phyloP scores from a whole-genome alignment of 2,797 vertebrate species.

The Enteromius mattozi region DNA sequence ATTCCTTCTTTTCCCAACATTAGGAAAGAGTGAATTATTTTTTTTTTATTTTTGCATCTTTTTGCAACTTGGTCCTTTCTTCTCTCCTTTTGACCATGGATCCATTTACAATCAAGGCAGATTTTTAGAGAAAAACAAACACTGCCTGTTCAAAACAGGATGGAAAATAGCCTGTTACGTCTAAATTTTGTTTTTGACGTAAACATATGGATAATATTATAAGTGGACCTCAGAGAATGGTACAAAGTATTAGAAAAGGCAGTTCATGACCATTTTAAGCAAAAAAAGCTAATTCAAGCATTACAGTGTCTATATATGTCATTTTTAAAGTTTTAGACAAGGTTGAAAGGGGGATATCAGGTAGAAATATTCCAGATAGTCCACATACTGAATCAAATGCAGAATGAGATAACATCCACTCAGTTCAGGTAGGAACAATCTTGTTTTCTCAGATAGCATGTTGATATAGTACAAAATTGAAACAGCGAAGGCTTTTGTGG shows the following conservation, averaged over 20 bases:
- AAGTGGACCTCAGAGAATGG: background rate
- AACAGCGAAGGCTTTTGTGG: background rate
- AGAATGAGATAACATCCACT: background rate
- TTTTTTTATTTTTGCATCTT: background rate
- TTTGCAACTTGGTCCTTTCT: too few relatives aligned
- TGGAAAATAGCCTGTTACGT: background rate
- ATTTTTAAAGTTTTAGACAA: background rate
- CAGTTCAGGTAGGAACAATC: background rate
- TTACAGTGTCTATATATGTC: background rate
- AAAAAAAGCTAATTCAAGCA: background rate
- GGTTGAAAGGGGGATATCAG: background rate
- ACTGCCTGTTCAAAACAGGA: background rate
- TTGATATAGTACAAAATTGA: background rate
- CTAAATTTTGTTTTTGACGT: background rate
- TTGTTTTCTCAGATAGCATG: background rate
- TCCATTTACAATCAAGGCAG: background rate
- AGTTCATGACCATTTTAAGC: background rate
- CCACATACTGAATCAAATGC: background rate
- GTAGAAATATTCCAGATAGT: background rate
- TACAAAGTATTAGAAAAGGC: background rate
- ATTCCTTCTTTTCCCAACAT: background rate
- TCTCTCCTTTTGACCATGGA: background rate
- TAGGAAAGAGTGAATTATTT: background rate
- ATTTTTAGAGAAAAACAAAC: background rate
- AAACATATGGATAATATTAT: background rate